Evolutionary conservation across 64 coral and sea anemone genomes (phyloP), one percentile per base, ranked within the genome.

Genomic region (Anthopleura sola): DNA sequence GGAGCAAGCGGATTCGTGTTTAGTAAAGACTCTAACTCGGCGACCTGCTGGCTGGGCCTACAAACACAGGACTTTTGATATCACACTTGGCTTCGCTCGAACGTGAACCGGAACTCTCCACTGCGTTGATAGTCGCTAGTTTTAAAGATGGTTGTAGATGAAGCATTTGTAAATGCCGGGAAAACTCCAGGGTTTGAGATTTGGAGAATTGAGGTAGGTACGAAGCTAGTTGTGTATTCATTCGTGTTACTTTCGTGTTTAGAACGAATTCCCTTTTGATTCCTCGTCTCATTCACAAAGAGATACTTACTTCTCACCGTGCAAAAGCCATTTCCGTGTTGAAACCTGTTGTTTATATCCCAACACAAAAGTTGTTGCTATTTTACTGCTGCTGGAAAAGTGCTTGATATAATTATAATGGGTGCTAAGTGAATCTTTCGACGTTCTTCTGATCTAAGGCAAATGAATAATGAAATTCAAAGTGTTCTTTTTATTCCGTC

Each of bases 201-300:
- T 84, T 97, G 94, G 94, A 88, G 94, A 44, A 97, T 97, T 17
- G 94, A 97, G 90, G 94, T 97, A 36, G 51, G 90, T 56, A 44
- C 39, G 66, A 71, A 62, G 28, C 16, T 34, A 31, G n/a, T 2
- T 32, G 8, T 16, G 34, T 71, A 10, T 71, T 15, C 28, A 71
- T 71, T 29, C 8, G 13, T 17, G 14, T 14, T 32, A 62, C 24
- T 62, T 62, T 9, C 21, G 7, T 15, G 21, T n/a, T 62, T 62
- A 62, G 6, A 62, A 26, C 1, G 21, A 34, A 11, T 71, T 32
- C 15, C 13, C 66, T 17, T 71, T 71, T 71, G 10, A 34, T 71
- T 62, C 24, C 24, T 44, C 7, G 8, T 71, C 6, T 68, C 9
- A 24, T 68, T 68, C 62, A 58, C 55, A 58, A 58, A 17, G n/a